Conservation (phyloP, 1,140 invertebrate species). For the Drosophila lini region DNA sequence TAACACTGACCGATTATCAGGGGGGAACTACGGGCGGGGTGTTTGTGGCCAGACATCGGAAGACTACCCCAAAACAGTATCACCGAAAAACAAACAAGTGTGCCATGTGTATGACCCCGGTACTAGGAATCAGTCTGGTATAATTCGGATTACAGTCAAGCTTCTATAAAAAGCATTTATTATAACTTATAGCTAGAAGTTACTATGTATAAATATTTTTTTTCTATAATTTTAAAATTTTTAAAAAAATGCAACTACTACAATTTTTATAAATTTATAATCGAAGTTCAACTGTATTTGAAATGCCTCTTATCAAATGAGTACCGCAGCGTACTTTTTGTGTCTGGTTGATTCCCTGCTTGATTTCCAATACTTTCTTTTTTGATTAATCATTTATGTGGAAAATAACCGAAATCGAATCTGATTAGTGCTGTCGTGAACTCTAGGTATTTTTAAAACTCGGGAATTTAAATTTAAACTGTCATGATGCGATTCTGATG, state of each 20-base stretch:
- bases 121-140: constrained; percentile 15
- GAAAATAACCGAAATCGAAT: constrained; percentile 62
- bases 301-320: constrained; percentile 38
- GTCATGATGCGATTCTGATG: constrained; percentile 33
- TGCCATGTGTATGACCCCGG: constrained; percentile 29
- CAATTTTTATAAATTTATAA: too few relatives aligned
- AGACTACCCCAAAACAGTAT: constrained; percentile 49
- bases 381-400: constrained; percentile 55
- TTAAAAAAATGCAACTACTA: too few relatives aligned
- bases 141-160: neutral
- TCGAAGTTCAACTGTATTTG: constrained; percentile 4
- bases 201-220: neutral
- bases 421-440: constrained; percentile 33
- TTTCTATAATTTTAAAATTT: neutral
- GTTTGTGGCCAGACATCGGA: constrained; percentile 35
- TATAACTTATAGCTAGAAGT: too few relatives aligned
- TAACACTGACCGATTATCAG: constrained; percentile 49
- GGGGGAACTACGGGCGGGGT: constrained; percentile 11
- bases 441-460: constrained; percentile 32
- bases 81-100: constrained; percentile 29
- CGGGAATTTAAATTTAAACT: constrained; percentile 24
- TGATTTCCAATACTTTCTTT: constrained; percentile 58
- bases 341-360: constrained; percentile 23
- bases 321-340: constrained; percentile 27
- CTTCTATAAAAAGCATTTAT: neutral